phyloP scores from a whole-genome alignment of 2,113 vertebrate genomes.

The Phalacrocorax pelagicus region DNA sequence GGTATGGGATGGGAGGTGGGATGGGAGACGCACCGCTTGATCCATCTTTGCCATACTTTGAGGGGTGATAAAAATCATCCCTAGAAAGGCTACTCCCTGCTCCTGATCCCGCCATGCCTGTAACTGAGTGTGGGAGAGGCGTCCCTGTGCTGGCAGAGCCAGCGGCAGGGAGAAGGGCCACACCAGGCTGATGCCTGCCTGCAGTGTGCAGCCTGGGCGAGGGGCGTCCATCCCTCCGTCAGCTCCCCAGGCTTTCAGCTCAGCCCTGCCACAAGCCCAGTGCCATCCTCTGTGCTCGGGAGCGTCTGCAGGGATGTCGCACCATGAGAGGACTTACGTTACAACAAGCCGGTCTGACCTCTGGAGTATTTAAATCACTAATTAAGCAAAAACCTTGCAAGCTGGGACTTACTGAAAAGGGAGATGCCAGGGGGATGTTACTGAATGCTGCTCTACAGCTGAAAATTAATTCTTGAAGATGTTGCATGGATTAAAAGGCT shows the following conservation, averaged over 20 bases:
- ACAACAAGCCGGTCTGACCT: not conserved
- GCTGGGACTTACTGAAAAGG: not conserved
- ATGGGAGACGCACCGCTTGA: not conserved
- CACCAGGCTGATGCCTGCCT: not conserved
- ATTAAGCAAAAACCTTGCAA: not conserved
- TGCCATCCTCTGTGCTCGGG: not conserved
- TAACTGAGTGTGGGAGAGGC: rapidly evolving
- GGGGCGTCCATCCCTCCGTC: rapidly evolving
- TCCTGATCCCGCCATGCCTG: rapidly evolving
- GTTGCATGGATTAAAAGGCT: not conserved
- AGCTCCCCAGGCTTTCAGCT: not conserved
- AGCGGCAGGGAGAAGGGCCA: rapidly evolving
- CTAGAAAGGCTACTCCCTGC: not conserved
- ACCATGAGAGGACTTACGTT: not conserved
- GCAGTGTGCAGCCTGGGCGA: rapidly evolving
- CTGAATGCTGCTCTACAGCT: not conserved
- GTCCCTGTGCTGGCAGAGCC: not conserved
- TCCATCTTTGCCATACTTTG: not conserved
- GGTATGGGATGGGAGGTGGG: not conserved
- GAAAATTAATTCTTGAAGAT: conserved; percentile 14
- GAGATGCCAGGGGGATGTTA: not conserved
- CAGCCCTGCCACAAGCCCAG: not conserved
- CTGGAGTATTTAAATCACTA: not conserved
- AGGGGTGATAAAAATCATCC: not conserved
- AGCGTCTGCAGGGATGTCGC: not conserved